Evolutionary conservation across 2,888 invertebrate species (phyloP), one percentile per base, ranked within the genome.

Genomic region (Scaptomyza parva): DNA sequence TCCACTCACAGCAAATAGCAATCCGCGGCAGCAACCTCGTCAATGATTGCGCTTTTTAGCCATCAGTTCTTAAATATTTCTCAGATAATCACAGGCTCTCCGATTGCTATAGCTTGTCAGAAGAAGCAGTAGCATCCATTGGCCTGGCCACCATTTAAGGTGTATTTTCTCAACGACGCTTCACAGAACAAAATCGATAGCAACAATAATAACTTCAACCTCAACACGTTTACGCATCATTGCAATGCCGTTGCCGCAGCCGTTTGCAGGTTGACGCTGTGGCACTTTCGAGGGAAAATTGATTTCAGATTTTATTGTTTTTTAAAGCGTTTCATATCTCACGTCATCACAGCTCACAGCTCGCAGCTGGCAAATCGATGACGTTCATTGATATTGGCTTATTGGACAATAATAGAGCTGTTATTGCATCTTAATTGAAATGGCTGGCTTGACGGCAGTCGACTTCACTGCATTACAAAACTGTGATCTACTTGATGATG

Each of bases 351-450:
- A 48, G 35, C 41, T 7, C 26, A 12, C 33, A 33, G 37, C 37
- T 41, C 45, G 54, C 74, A 73, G 52, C 73, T 74, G 74, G 58
- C 61, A 59, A 64, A 69, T 58, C 70, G 76, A 64, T 68, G 82
- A 73, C 68, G 78, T 77, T 76, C 77, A 80, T 81, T 84, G 82
- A 76, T 78, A 76, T 58, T 84, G 78, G 78, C 74, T 70, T 68
- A 78, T 71, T 63, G 75, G 57, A 60, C 63, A 70, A 76, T 86
- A 88, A 87, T 87, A 78, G 86, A 87, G 88, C 77, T 87, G 86
- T 87, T 87, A 88, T 80, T 84, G 82, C 68, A 72, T 75, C 78
- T 88, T 87, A 88, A 87, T 88, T 86, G 84, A 84, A 83, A 69
- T 64, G 67, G 30, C 45, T 47, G 9, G 28, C 9, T 28, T 12